phyloP scores from a whole-genome alignment of 2,113 vertebrate species.

The Capricornis sumatraensis region DNA sequence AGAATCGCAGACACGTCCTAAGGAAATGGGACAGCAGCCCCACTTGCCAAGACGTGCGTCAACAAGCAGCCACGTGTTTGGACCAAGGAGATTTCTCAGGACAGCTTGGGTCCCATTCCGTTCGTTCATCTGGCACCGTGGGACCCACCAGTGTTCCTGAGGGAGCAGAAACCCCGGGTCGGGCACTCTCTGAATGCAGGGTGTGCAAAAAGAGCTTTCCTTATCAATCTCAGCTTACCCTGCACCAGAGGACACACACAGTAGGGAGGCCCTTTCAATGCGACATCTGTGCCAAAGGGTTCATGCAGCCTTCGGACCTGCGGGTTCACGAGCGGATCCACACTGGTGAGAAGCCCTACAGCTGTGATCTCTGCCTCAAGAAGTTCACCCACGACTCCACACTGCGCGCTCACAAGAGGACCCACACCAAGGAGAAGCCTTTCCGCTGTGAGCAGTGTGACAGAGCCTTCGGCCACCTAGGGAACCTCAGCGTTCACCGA shows the following conservation, averaged over 20 bases:
- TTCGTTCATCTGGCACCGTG: background rate
- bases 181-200: accelerated
- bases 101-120: background rate
- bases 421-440: background rate
- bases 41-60: accelerated
- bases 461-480: background rate
- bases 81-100: background rate
- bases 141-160: background rate
- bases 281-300: background rate
- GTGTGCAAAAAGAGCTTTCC: background rate
- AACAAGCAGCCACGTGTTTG: background rate
- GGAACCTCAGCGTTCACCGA: accelerated
- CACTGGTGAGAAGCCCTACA: background rate
- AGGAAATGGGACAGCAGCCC: accelerated
- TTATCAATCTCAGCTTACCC: background rate
- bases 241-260: background rate
- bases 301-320: background rate
- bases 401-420: accelerated
- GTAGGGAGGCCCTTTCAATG: background rate
- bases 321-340: background rate
- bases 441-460: background rate
- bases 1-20: background rate
- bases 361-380: background rate
- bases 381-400: background rate
- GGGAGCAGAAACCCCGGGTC: background rate